Evolutionary conservation across 2,888 invertebrate species (phyloP).

Genomic region (Nesidiocoris tenuis): DNA sequence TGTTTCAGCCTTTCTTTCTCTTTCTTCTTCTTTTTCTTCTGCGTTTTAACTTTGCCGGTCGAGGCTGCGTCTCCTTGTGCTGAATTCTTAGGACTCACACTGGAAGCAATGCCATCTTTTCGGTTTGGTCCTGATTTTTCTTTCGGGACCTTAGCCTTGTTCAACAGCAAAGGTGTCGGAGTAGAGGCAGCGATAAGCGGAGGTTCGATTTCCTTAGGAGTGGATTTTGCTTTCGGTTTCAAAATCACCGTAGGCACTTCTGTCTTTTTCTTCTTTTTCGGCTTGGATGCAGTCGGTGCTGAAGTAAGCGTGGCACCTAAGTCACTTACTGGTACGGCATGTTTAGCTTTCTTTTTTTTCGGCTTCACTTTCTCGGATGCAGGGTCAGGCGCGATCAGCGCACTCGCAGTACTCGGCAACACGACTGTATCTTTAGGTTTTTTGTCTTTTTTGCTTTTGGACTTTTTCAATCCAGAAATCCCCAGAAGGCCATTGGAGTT

Average conservation of each 20-base stretch:
- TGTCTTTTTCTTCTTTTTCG: background rate
- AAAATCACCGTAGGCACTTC: background rate
- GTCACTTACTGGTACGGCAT: too few relatives aligned
- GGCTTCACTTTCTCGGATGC: background rate
- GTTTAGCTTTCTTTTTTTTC: constrained; percentile 9
- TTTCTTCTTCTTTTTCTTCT: background rate
- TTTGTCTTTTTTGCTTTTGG: background rate
- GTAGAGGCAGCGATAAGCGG: background rate
- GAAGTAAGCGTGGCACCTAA: too few relatives aligned
- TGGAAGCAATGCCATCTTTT: background rate
- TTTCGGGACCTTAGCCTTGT: background rate
- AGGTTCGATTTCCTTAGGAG: background rate
- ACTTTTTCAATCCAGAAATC: background rate
- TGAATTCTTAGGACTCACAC: background rate
- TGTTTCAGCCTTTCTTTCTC: constrained; percentile 20
- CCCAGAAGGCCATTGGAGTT: background rate
- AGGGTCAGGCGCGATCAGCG: background rate
- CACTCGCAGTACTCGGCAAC: background rate
- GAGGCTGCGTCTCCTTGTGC: background rate
- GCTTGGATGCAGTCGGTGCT: background rate
- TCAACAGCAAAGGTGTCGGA: background rate
- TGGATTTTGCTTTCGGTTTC: background rate
- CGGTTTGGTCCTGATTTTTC: background rate
- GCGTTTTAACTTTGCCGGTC: background rate
- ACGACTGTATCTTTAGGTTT: background rate